Evolutionary conservation across 1,140 invertebrate genomes (phyloP).

Genomic region (Schlechtendalia chinensis): DNA sequence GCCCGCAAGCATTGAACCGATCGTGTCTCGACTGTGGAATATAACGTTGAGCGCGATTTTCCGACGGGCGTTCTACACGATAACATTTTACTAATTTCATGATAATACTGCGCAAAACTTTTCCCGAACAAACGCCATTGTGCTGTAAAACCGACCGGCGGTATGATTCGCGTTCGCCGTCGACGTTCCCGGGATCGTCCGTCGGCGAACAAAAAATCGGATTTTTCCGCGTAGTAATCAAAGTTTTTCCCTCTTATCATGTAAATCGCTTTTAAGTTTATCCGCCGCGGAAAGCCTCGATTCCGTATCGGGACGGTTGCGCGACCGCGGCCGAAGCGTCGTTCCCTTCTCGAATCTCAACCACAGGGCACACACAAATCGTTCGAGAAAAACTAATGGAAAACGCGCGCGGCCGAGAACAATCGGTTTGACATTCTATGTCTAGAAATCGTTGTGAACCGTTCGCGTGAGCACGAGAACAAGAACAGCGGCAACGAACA

Average conservation of each 20-base stretch:
- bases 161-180: not conserved
- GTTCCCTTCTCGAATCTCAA: too few relatives aligned
- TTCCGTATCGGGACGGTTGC: not conserved
- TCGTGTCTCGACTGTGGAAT: too few relatives aligned
- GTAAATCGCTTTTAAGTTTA: not conserved
- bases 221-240: not conserved
- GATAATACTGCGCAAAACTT: not conserved
- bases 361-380: too few relatives aligned
- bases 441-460: too few relatives aligned
- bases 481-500: too few relatives aligned
- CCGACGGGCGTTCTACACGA: too few relatives aligned
- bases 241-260: conserved; percentile 5
- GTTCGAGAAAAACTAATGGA: not conserved
- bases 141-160: not conserved
- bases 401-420: not conserved
- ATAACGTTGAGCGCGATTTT: too few relatives aligned
- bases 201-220: not conserved
- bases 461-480: too few relatives aligned
- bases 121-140: not conserved
- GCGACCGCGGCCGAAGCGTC: too few relatives aligned
- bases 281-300: not conserved
- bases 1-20: too few relatives aligned
- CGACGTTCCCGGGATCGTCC: not conserved
- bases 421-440: not conserved
- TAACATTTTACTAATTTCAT: not conserved